Base-by-base conservation (phyloP, 2,797 vertebrate species). In the Fratercula arctica region DNA sequence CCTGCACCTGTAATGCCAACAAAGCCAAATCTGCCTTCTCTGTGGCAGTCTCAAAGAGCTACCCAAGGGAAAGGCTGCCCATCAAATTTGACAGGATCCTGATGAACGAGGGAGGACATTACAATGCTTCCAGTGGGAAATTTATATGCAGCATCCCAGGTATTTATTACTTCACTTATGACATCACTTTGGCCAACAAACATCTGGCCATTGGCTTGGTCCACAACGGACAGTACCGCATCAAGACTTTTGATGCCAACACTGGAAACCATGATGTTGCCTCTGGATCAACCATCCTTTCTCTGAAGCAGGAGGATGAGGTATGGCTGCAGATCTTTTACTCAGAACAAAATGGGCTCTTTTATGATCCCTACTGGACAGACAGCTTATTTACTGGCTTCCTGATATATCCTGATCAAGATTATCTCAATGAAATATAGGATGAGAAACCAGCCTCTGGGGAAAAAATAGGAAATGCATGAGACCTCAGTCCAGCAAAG, bases 281-380 rank as follows among this genome's bases (percentile, higher is more conserved):
- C 2, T 99, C 99, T 0, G 99, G 99, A 18, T 99, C 99, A 15
- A 99, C 99, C 29, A 98, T 99, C 81, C 98, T 99, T 90, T 98
- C 98, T 4, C 98, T 99, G 91, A 98, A 98, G 95, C 96, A 95
- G 79, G 97, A 98, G 1, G 99, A 99, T 46, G 99, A 99, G 93
- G 99, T 99, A 39, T 99, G 99, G 99, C 98, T 99, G 82, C 99
- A 99, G 97, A 99, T 99, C 97, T 99, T 99, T 93, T 99, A 99
- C 97, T 99, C 99, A 0, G 99, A 99, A 97, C 99, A 99, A 97
- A 99, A 99, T 0, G 99, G 99, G 73, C 98, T 99, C 85, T 99
- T 99, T 94, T 99, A 99, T 20, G 99, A 99, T 97, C 99, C 99
- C 7, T 99, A 99, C 97, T 99, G 99, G 99, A 99, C 99, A 20